Base-by-base conservation (phyloP, 2,113 vertebrate genomes). In the Dicaeum eximium region DNA sequence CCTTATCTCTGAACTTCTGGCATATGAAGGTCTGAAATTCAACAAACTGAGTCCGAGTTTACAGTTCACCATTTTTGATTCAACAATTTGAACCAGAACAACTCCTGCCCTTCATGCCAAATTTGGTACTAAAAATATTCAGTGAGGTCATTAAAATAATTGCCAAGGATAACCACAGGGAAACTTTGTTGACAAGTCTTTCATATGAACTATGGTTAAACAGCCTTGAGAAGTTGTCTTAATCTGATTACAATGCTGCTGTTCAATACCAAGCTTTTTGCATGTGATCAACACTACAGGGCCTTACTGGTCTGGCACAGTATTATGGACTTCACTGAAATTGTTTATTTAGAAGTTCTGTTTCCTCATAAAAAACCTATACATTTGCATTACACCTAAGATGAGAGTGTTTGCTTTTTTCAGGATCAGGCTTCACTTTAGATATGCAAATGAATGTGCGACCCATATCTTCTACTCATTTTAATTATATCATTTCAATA, bases 401-500 rank as follows among this genome's bases (percentile, higher is more conserved):
- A 78, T 58, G 27, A 50, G 11, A 42, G 31, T 28, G 17, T 53
- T 69, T 58, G 21, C 4, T 72, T 67, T 88, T 74, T 66, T 70
- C 54, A 86, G 61, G 11, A 84, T 79, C n/a, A 30, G 31, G 30
- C 28, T 86, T 28, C n/a, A 56, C 69, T 84, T 86, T 16, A 81
- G 61, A 81, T 69, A 95, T 75, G 77, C 78, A 91, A 92, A 96
- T 69, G 4, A 5, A 73, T 50, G 72, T 2, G 4, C 65, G 88
- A 93, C 47, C 74, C 1, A 0, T 70, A 80, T 83, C 47, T 89
- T 85, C 71, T 87, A 57, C 51, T 95, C 22, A 33, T 73, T 92
- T 85, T 88, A 95, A 90, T 92, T 45, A 91, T 66, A 62, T 80
- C 17, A 87, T 80, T 95, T 50, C 58, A 79, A 48, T 69, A 72